Evolutionary conservation across 1,140 invertebrate genomes (phyloP).

Genomic region (Sminthurinus signatus): DNA sequence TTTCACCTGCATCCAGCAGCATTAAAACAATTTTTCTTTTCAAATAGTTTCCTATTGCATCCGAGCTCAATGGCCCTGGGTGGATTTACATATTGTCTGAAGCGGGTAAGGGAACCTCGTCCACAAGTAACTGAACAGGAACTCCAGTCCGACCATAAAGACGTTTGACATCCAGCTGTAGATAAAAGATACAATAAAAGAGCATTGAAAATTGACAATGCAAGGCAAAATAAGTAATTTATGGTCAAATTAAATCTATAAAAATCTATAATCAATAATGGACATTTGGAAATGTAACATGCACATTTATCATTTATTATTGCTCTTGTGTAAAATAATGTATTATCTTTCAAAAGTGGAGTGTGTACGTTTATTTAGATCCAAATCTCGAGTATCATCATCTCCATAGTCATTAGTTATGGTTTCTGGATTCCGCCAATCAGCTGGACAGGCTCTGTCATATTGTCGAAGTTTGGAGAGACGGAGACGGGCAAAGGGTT

Average conservation of each 20-base stretch:
- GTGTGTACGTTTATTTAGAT: not conserved
- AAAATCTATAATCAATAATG: too few species aligned
- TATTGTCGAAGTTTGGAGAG: conserved; percentile 65
- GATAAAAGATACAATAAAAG: not conserved
- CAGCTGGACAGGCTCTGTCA: conserved; percentile 43
- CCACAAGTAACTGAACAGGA: not conserved
- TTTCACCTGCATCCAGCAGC: not conserved
- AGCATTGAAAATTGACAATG: not conserved
- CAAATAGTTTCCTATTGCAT: not conserved
- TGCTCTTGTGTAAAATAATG: too few species aligned
- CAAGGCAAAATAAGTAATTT: too few species aligned
- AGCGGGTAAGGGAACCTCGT: not conserved
- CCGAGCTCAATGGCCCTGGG: not conserved
- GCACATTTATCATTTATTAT: too few species aligned
- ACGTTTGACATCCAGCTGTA: not conserved
- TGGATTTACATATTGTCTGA: not conserved
- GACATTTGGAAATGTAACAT: too few species aligned
- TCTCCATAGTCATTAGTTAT: not conserved
- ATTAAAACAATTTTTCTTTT: not conserved
- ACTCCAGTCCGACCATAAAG: not conserved
- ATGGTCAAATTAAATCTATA: too few species aligned
- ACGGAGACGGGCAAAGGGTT: conserved; percentile 70
- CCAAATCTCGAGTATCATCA: not conserved
- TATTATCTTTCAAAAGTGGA: too few species aligned
- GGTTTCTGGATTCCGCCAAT: too few species aligned